Percentiles rank a stretch among this genome's conserved stretches.
Evolutionary conservation across 2,113 vertebrate genomes (phyloP).

Genomic region (Antennarius striatus): DNA sequence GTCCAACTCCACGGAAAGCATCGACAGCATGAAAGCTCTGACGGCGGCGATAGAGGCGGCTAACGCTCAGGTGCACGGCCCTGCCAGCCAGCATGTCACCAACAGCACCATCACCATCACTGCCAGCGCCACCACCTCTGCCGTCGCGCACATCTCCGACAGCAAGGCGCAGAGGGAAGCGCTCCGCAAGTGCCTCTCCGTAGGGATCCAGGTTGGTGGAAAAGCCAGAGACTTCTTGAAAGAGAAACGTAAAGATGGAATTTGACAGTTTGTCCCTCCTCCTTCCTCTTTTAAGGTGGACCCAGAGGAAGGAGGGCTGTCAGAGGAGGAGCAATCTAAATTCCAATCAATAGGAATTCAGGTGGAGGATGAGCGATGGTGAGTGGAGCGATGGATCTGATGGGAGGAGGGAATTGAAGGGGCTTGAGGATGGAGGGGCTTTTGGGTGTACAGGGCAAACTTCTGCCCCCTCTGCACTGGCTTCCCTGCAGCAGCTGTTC

Average conservation of each 20-base stretch:
- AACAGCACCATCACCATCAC: constrained; percentile 85
- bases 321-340: constrained; percentile 85
- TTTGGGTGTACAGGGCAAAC: constrained; percentile 26
- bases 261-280: constrained; percentile 11
- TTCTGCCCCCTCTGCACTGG: constrained; percentile 9
- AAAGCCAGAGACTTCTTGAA: neutral
- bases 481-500: constrained; percentile 69
- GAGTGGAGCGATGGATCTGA: constrained; percentile 70
- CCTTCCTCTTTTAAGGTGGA: constrained; percentile 85
- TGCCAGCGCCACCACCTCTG: constrained; percentile 60
- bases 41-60: constrained; percentile 98
- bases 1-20: constrained; percentile 98
- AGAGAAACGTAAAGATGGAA: neutral
- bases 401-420: constrained; percentile 22
- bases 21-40: constrained; percentile 99
- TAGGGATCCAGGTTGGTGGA: constrained; percentile 93
- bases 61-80: constrained; percentile 97
- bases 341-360: constrained; percentile 99
- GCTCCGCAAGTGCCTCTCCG: constrained; percentile 94
- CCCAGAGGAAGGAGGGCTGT: constrained; percentile 85
- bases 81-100: constrained; percentile 92
- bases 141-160: constrained; percentile 44
- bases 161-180: constrained; percentile 80
- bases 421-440: constrained; percentile 7
- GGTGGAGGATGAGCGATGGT: constrained; percentile 97